These are phyloP conservation scores for Xestia xanthographa DNA, from an alignment of 2,888 invertebrate genomes.

Conservation along the genomic window DNA sequence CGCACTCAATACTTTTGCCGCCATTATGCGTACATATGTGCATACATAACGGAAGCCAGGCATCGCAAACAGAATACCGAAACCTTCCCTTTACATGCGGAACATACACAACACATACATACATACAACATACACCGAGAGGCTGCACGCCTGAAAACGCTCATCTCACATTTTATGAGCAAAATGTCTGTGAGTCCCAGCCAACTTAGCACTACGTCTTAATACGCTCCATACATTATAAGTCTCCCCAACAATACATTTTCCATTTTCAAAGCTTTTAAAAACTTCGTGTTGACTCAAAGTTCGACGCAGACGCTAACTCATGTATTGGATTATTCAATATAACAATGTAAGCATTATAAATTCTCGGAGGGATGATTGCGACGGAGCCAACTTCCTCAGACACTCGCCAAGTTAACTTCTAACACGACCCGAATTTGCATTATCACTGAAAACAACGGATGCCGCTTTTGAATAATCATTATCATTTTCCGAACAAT, in stretches of 20 bases:
- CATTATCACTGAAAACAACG: slow-evolving; percentile 68
- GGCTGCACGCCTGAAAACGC: slow-evolving; percentile 48
- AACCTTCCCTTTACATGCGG: slow-evolving; percentile 35
- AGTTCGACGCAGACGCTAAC: slow-evolving; percentile 46
- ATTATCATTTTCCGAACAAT: slow-evolving; percentile 61
- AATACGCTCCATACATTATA: slow-evolving; percentile 49
- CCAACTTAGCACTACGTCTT: slow-evolving; percentile 55
- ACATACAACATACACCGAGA: slow-evolving; percentile 34
- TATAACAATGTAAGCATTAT: slow-evolving; percentile 75
- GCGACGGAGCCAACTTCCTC: slow-evolving; percentile 67
- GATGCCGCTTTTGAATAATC: slow-evolving; percentile 60
- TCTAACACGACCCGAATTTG: slow-evolving; percentile 62
- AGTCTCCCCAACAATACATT: slow-evolving; percentile 39
- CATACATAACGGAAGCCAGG: slow-evolving; percentile 27
- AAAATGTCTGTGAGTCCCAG: slow-evolving; percentile 35
- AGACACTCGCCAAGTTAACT: slow-evolving; percentile 63
- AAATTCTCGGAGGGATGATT: slow-evolving; percentile 70
- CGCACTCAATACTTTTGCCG: slow-evolving; percentile 48
- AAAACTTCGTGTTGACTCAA: slow-evolving; percentile 61
- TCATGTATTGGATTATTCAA: slow-evolving; percentile 74
- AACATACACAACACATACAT: slow-evolving; percentile 26
- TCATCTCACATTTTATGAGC: slow-evolving; percentile 59
- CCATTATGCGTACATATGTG: slow-evolving; percentile 50
- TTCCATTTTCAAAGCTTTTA: slow-evolving; percentile 51
- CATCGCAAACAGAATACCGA: slow-evolving; percentile 55